These are phyloP conservation scores for Chrysina gloriosa DNA, from an alignment of 2,888 invertebrate genomes.

Conservation along the genomic window DNA sequence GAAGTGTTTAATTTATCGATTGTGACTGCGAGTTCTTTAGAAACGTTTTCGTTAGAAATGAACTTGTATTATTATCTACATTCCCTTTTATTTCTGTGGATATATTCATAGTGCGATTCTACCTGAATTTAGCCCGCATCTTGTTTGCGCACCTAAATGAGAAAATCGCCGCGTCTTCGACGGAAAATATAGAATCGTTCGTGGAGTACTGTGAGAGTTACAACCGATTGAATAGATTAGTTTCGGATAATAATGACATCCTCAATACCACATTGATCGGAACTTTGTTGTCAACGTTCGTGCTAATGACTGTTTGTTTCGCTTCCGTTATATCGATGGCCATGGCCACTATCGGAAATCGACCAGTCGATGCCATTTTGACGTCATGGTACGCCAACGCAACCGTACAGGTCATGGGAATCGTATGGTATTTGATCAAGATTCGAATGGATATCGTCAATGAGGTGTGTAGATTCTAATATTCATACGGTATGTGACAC, in stretches of 20 bases:
- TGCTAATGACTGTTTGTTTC: too few relatives aligned
- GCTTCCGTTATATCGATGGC: background rate
- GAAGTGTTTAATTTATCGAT: background rate
- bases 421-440: background rate
- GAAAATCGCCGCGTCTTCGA: background rate
- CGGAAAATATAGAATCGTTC: background rate
- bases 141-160: background rate
- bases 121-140: background rate
- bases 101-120: background rate
- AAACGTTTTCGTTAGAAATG: background rate
- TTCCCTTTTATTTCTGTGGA: background rate
- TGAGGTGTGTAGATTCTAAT: background rate
- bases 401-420: background rate
- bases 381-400: background rate
- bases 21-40: background rate
- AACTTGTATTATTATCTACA: background rate
- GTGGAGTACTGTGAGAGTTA: background rate
- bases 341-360: background rate
- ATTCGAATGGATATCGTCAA: background rate
- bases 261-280: background rate
- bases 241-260: background rate
- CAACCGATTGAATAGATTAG: background rate
- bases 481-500: too few relatives aligned
- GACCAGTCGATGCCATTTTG: background rate
- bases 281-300: background rate